These are phyloP conservation scores for Neoscelio sp. DNA, from an alignment of 2,888 invertebrate genomes.

Conservation along the genomic window DNA sequence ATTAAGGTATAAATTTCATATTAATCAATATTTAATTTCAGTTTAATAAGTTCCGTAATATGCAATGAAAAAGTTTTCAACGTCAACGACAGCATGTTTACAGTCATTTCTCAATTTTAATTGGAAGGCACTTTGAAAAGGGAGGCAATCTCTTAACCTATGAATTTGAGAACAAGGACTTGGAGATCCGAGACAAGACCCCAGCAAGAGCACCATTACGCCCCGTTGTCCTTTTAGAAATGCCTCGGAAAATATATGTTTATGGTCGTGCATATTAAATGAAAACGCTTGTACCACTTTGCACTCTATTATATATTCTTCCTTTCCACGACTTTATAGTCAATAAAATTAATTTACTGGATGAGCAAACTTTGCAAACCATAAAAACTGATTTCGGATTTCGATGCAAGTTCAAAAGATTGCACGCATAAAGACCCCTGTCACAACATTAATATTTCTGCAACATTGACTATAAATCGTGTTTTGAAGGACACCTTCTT, in stretches of 20 bases:
- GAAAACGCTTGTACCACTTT: constrained; percentile 25
- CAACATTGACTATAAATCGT: too few relatives aligned
- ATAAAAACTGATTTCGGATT: neutral
- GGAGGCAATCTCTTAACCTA: constrained; percentile 43
- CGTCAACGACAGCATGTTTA: too few relatives aligned
- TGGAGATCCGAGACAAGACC: constrained; percentile 36
- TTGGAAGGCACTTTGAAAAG: constrained; percentile 32
- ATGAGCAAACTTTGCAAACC: too few relatives aligned
- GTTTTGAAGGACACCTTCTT: too few relatives aligned
- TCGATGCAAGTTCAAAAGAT: too few relatives aligned
- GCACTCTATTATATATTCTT: neutral
- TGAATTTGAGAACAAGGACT: constrained; percentile 27
- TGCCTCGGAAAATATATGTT: constrained; percentile 49
- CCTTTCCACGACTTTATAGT: constrained; percentile 3
- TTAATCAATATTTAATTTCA: too few relatives aligned
- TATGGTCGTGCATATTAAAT: constrained; percentile 47
- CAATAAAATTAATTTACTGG: constrained; percentile 25
- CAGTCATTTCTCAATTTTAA: constrained; percentile 11
- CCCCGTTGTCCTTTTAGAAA: constrained; percentile 29
- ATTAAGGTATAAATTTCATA: too few relatives aligned
- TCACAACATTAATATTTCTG: too few relatives aligned
- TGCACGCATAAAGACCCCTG: too few relatives aligned
- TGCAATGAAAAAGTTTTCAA: too few relatives aligned
- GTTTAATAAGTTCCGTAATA: too few relatives aligned
- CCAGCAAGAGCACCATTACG: constrained; percentile 32